Conservation (phyloP, 2,888 invertebrate species). For the Ferdinandea cuprea region DNA sequence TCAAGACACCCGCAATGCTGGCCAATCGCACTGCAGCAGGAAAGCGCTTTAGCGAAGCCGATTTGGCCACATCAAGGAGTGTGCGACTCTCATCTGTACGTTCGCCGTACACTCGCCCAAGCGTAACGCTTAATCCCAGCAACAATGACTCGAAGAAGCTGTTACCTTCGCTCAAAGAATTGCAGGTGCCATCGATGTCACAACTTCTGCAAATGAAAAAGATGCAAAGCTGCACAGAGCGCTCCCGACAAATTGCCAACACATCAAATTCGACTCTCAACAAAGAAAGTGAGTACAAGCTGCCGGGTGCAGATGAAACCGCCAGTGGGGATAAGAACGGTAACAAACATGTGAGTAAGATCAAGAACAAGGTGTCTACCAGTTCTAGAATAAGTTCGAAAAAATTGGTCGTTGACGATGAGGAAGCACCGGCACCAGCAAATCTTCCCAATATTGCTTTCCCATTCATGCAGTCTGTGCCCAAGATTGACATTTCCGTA, state of each 20-base stretch:
- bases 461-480: slow-evolving; percentile 80
- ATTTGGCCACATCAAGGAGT: slow-evolving; percentile 76
- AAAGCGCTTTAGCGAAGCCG: slow-evolving; percentile 78
- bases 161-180: slow-evolving; percentile 80
- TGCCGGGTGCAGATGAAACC: slow-evolving; percentile 58
- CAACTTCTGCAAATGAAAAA: slow-evolving; percentile 86
- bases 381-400: slow-evolving; percentile 64
- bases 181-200: slow-evolving; percentile 86
- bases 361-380: slow-evolving; percentile 75
- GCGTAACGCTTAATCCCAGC: slow-evolving; percentile 75
- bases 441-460: slow-evolving; percentile 84
- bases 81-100: slow-evolving; percentile 77
- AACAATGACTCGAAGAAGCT: slow-evolving; percentile 45
- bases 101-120: slow-evolving; percentile 78
- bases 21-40: slow-evolving; percentile 63
- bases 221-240: slow-evolving; percentile 85
- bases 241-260: slow-evolving; percentile 84
- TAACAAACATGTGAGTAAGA: slow-evolving; percentile 75
- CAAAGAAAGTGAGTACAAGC: slow-evolving; percentile 75
- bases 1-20: slow-evolving; percentile 77
- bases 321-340: slow-evolving; percentile 35
- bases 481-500: slow-evolving; percentile 81
- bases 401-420: slow-evolving; percentile 76
- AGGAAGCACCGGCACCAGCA: slow-evolving; percentile 82
- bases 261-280: slow-evolving; percentile 76